A percentile compares a stretch with the other conserved stretches of the same genome.
phyloP scores from a whole-genome alignment of 2,888 invertebrate genomes.

The Mythimna vitellina region DNA sequence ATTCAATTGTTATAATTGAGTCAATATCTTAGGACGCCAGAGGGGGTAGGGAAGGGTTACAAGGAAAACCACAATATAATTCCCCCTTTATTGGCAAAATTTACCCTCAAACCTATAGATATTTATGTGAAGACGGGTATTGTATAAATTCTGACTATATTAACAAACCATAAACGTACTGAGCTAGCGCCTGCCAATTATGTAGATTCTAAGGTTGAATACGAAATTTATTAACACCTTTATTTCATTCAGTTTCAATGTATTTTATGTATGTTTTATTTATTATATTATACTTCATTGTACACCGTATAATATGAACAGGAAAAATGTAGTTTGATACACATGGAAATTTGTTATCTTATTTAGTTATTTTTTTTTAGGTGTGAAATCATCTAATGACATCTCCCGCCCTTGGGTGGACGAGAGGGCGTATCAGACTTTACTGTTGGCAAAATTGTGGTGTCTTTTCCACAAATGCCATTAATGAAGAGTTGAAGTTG shows the following conservation, averaged over 20 bases:
- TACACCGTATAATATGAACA: no score
- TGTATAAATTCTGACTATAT: constrained; percentile 56
- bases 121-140: constrained; percentile 46
- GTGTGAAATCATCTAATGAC: no score
- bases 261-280: not conserved
- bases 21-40: constrained; percentile 26
- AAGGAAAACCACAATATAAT: constrained; percentile 60
- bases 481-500: no score
- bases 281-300: no score
- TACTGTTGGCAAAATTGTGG: no score
- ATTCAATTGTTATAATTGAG: constrained; percentile 57
- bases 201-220: constrained; percentile 42
- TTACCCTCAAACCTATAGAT: constrained; percentile 48
- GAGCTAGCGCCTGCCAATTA: constrained; percentile 29
- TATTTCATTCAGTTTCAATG: not conserved
- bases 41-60: constrained; percentile 22
- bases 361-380: no score
- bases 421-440: no score
- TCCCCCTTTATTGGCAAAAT: constrained; percentile 59
- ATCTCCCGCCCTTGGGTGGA: no score
- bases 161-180: constrained; percentile 50
- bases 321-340: no score
- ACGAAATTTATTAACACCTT: constrained; percentile 29
- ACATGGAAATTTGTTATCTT: no score
- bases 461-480: no score